Conservation (phyloP, 2,797 vertebrate species). For the Megalops cyprinoides region DNA sequence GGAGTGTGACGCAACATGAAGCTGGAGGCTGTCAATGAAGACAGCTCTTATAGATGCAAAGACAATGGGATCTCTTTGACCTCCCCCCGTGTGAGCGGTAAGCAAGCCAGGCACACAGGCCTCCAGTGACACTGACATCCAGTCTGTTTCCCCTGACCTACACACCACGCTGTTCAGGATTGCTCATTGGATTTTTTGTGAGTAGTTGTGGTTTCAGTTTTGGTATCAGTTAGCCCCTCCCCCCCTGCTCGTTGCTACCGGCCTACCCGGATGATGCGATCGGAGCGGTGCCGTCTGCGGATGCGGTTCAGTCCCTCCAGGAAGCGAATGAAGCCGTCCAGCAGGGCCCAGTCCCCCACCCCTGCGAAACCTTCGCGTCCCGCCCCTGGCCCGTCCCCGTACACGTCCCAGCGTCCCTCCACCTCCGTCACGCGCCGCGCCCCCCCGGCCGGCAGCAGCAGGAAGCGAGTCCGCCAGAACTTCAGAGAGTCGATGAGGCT, state of each 20-base stretch:
- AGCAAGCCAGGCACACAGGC: no score
- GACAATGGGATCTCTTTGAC: no score
- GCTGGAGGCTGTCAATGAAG: no score
- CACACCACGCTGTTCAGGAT: no score
- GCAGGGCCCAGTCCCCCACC: conserved; percentile 84
- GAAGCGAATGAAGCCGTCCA: conserved; percentile 94
- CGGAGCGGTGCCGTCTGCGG: conserved; percentile 90
- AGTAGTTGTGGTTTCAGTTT: no score
- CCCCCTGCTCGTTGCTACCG: no score
- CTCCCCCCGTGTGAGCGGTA: no score
- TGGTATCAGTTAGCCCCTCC: neutral
- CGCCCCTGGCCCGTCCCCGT: conserved; percentile 81
- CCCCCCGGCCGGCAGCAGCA: conserved; percentile 90
- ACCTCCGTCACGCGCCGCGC: conserved; percentile 90
- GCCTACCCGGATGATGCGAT: conserved; percentile 90
- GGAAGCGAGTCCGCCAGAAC: conserved; percentile 96
- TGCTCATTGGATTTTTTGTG: no score
- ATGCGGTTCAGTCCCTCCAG: conserved; percentile 97
- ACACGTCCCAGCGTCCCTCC: conserved; percentile 90
- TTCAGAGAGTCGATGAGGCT: conserved; percentile 97
- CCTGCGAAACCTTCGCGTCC: conserved; percentile 38
- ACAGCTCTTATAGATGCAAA: no score
- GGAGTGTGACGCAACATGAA: no score
- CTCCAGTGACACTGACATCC: no score
- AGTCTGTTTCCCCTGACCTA: no score